phyloP scores from a whole-genome alignment of 92 coral and sea anemone genomes.

The Phenganax marumi region DNA sequence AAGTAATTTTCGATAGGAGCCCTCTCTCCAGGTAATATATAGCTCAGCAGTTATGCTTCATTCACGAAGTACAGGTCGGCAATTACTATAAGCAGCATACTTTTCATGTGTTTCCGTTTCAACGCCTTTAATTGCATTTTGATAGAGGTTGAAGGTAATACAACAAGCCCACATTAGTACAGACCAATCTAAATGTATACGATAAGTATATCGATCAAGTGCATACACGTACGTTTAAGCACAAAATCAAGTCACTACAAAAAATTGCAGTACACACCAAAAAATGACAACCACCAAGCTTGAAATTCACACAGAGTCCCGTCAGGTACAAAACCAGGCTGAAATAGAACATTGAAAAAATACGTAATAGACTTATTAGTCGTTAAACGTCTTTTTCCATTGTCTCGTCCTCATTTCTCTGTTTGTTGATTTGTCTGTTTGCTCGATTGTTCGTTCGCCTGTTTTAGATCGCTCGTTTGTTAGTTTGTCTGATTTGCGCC shows the following conservation, averaged over 20 bases:
- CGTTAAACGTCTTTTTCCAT: too few relatives aligned
- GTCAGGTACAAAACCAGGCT: slow-evolving; percentile 65
- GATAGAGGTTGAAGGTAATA: slow-evolving; percentile 89
- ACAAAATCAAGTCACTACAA: neutral
- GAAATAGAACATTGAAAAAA: neutral
- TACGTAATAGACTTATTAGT: neutral
- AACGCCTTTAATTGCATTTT: slow-evolving; percentile 78
- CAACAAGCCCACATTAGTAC: slow-evolving; percentile 92
- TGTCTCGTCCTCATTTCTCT: too few relatives aligned
- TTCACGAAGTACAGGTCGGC: neutral
- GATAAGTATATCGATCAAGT: neutral
- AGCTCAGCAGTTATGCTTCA: too few relatives aligned
- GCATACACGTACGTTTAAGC: neutral
- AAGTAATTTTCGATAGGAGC: too few relatives aligned
- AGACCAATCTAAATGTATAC: slow-evolving; percentile 62
- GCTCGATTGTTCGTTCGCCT: too few relatives aligned
- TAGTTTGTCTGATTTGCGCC: too few relatives aligned
- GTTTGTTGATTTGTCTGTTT: too few relatives aligned
- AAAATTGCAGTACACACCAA: slow-evolving; percentile 57
- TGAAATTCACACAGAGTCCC: slow-evolving; percentile 73
- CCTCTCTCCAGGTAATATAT: too few relatives aligned
- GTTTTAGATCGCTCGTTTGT: too few relatives aligned
- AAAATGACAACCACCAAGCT: slow-evolving; percentile 89
- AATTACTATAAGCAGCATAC: slow-evolving; percentile 54
- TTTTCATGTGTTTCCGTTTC: slow-evolving; percentile 86